Evolutionary conservation across 2,888 invertebrate species (phyloP).

Genomic region (Podabrus alpinus): DNA sequence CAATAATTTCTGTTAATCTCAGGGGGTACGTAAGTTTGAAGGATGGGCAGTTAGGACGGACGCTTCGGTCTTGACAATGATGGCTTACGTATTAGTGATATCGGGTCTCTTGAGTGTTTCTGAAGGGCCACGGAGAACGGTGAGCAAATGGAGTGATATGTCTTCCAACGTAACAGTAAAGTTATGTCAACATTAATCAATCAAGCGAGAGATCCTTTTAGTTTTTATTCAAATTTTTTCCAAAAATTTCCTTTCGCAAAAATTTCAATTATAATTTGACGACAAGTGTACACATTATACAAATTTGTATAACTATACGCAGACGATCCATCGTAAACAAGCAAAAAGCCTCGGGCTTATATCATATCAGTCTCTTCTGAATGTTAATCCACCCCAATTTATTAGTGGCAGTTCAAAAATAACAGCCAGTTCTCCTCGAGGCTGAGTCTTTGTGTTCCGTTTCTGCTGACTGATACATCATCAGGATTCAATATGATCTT

Average conservation of each 20-base stretch:
- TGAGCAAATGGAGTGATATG: constrained; percentile 54
- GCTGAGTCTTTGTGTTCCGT: constrained; percentile 51
- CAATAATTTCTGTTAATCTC: constrained; percentile 18
- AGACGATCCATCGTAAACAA: constrained; percentile 46
- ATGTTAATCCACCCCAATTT: constrained; percentile 53
- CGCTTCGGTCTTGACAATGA: constrained; percentile 48
- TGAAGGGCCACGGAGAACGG: constrained; percentile 38
- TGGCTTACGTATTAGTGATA: constrained; percentile 49
- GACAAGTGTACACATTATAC: constrained; percentile 17
- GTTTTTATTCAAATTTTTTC: constrained; percentile 6
- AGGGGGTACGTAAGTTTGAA: constrained; percentile 42
- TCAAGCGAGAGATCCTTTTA: constrained; percentile 40
- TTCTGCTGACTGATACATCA: constrained; percentile 46
- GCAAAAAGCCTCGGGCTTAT: constrained; percentile 41
- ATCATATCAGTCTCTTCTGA: constrained; percentile 50
- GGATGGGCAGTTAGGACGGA: constrained; percentile 45
- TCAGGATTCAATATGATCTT: constrained; percentile 49
- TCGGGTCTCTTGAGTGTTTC: constrained; percentile 43
- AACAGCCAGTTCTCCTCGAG: constrained; percentile 47
- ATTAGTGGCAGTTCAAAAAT: constrained; percentile 56
- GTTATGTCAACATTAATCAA: constrained; percentile 46
- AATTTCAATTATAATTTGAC: constrained; percentile 3
- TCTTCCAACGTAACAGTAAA: constrained; percentile 46
- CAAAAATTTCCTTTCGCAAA: not conserved
- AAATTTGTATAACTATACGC: constrained; percentile 23